Conservation (phyloP, 2,113 vertebrate genomes). For the Physeter macrocephalus region DNA sequence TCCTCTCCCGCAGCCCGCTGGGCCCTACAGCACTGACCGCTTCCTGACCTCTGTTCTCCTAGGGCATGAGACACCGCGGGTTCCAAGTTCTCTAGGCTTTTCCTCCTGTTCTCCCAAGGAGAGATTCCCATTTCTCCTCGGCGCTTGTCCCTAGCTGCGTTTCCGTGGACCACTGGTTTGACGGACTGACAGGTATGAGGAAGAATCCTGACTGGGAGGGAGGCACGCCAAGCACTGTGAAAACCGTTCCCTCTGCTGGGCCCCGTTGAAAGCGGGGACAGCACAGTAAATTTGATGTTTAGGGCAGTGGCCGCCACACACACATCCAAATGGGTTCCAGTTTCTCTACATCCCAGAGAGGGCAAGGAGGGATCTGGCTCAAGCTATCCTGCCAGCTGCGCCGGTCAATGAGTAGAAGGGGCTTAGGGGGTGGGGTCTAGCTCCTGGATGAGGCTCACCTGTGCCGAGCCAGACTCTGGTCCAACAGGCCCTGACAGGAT, state of each 20-base stretch:
- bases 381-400: fast-evolving
- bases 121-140: background rate
- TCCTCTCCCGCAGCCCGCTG: background rate
- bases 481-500: background rate
- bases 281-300: slow-evolving; percentile 60
- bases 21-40: slow-evolving; percentile 30
- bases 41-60: slow-evolving; percentile 13
- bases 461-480: background rate
- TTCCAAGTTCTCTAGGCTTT: background rate
- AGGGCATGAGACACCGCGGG: background rate
- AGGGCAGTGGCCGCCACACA: slow-evolving; percentile 38
- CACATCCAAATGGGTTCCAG: background rate
- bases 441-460: fast-evolving
- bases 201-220: background rate
- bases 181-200: background rate
- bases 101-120: background rate
- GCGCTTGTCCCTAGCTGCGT: slow-evolving; percentile 20
- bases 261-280: slow-evolving; percentile 38
- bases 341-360: background rate
- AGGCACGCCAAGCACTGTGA: slow-evolving; percentile 16
- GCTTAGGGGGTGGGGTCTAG: fast-evolving
- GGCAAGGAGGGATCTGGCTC: background rate
- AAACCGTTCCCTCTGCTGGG: slow-evolving; percentile 15
- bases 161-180: slow-evolving; percentile 19
- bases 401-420: fast-evolving